These are phyloP conservation scores for Tipula helvola DNA, from an alignment of 2,888 invertebrate species.

Conservation along the genomic window DNA sequence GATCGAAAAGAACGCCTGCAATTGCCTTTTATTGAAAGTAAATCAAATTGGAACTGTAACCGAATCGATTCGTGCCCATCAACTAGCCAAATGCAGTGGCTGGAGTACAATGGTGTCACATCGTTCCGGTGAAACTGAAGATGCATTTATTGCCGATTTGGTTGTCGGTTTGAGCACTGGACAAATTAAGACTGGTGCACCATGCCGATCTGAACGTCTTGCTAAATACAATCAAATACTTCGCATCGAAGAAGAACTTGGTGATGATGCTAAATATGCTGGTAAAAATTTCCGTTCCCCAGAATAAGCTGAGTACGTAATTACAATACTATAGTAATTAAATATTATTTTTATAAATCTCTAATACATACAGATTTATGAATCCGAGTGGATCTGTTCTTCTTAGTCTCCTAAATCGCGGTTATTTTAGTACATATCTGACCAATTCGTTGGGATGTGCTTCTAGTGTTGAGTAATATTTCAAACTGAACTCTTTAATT, in stretches of 20 bases:
- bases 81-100: constrained; percentile 72
- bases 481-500: no score
- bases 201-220: constrained; percentile 94
- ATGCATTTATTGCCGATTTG: constrained; percentile 97
- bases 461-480: no score
- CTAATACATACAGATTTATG: background rate
- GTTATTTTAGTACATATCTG: no score
- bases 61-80: constrained; percentile 93
- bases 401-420: no score
- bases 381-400: no score
- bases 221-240: constrained; percentile 99
- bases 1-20: constrained; percentile 94
- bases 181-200: constrained; percentile 98
- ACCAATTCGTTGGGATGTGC: no score
- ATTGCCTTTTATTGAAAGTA: constrained; percentile 91
- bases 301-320: constrained; percentile 26
- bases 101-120: constrained; percentile 99
- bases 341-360: no score
- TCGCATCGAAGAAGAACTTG: constrained; percentile 96
- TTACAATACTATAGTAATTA: background rate
- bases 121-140: constrained; percentile 96
- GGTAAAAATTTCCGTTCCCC: constrained; percentile 93
- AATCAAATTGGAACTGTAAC: constrained; percentile 99
- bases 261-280: constrained; percentile 79
- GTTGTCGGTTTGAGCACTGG: constrained; percentile 97